Base-by-base conservation (phyloP, 2,113 vertebrate genomes). In the Aphyosemion australe region DNA sequence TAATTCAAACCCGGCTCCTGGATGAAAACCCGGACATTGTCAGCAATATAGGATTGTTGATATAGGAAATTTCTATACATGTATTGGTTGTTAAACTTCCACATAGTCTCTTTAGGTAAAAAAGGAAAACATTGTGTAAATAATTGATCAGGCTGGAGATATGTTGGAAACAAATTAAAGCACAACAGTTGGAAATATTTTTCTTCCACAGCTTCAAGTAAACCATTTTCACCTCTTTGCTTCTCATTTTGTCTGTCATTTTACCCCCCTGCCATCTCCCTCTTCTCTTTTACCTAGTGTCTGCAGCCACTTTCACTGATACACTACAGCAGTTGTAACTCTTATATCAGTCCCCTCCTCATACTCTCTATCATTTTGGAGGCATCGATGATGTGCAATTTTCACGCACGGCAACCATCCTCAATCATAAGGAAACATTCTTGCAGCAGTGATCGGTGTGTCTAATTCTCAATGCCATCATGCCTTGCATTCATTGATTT, bases 241-340 rank as follows among this genome's bases (percentile, higher is more conserved):
- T 72, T 84, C 26, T 52, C 52, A 73, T 67, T 80, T 26, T 48
- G 47, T 80, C 46, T 74, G 61, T 77, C 72, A 60, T 74, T 49
- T 56, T 45, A 61, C 66, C 63, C 48, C 67, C 64, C 61, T 14
- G 76, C 81, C 66, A n/a, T n/a, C n/a, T n/a, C n/a, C n/a, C n/a
- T n/a, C n/a, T n/a, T n/a, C 65, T 48, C 65, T 61, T 58, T 67
- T 46, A 32, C 53, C 55, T 69, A 53, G 61, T 69, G 63, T 47
- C 79, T 74, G 69, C 69, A 37, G 65, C 79, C 78, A 52, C 67
- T 78, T 73, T 67, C 61, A 78, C 61, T 78, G 76, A 82, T 83
- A 80, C 76, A 78, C 81, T 84, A 75, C 84, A 88, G 76, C 74
- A 84, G 80, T 74, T 80, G 80, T 87, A 91, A 89, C 67, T 86